Evolutionary conservation across 2,888 invertebrate genomes (phyloP).

Genomic region (Rhyacophila evoluta): DNA sequence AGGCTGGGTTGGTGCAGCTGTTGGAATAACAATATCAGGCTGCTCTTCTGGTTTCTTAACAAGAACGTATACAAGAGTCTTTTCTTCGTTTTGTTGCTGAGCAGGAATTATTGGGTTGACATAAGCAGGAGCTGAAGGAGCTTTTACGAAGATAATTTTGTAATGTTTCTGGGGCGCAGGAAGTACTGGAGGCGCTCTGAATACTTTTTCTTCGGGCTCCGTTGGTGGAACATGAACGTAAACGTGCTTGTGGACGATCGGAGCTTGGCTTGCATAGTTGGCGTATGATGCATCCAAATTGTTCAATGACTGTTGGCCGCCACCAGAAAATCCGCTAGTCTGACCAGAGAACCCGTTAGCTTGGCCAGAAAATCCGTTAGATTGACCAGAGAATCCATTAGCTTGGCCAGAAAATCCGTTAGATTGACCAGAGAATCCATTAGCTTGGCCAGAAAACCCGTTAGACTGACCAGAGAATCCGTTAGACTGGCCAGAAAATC

Average conservation of each 20-base stretch:
- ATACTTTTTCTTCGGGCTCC: constrained; percentile 80
- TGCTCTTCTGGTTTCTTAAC: constrained; percentile 81
- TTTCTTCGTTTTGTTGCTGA: constrained; percentile 80
- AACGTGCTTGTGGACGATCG: constrained; percentile 86
- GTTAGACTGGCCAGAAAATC: not conserved
- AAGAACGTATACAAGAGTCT: constrained; percentile 79
- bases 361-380: not conserved
- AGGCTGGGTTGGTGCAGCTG: constrained; percentile 77
- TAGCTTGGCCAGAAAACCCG: not conserved
- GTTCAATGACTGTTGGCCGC: constrained; percentile 51
- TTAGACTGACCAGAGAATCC: too few species aligned
- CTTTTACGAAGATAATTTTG: constrained; percentile 79
- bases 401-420: not conserved
- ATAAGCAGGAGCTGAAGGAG: constrained; percentile 78
- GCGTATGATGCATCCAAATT: constrained; percentile 62
- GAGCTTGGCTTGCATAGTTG: constrained; percentile 68
- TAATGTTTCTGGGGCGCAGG: constrained; percentile 82
- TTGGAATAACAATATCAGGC: constrained; percentile 74
- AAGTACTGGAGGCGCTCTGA: constrained; percentile 73
- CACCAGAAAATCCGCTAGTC: not conserved
- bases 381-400: too few species aligned
- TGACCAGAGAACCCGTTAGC: too few species aligned
- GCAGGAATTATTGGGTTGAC: constrained; percentile 77
- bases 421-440: too few species aligned
- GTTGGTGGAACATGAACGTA: constrained; percentile 92